Evolutionary conservation across 2,888 invertebrate genomes (phyloP).

Genomic region (Cheilosia scutellata): DNA sequence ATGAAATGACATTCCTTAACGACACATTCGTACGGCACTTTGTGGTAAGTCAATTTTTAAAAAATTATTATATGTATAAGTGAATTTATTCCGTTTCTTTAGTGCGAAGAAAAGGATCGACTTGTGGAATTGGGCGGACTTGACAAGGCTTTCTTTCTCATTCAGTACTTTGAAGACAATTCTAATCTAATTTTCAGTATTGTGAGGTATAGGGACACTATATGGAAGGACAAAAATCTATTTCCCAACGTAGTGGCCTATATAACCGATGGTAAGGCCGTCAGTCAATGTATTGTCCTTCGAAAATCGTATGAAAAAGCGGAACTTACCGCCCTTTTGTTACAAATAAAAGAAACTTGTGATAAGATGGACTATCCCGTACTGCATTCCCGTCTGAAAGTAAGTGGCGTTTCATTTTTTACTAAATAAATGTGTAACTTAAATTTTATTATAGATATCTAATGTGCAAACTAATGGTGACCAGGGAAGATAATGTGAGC

Average conservation of each 20-base stretch:
- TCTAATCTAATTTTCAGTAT: constrained; percentile 78
- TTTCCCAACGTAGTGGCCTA: constrained; percentile 78
- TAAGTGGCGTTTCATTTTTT: background rate
- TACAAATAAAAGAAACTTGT: background rate
- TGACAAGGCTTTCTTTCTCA: constrained; percentile 78
- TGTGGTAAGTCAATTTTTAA: constrained; percentile 14
- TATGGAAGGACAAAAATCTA: constrained; percentile 78
- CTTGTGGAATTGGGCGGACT: constrained; percentile 9
- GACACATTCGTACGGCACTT: background rate
- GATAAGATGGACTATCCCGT: background rate
- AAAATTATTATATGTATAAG: background rate
- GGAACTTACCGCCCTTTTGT: background rate
- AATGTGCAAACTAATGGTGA: too few relatives aligned
- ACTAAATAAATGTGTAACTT: too few relatives aligned
- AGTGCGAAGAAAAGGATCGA: constrained; percentile 4
- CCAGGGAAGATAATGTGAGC: too few relatives aligned
- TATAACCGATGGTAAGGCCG: constrained; percentile 70
- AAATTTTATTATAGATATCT: too few relatives aligned
- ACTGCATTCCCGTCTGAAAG: background rate
- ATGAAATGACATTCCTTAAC: constrained; percentile 22
- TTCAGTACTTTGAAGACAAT: constrained; percentile 79
- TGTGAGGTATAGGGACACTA: constrained; percentile 76
- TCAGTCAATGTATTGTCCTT: constrained; percentile 79
- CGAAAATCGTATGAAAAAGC: constrained; percentile 73
- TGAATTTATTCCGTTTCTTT: background rate